These are phyloP conservation scores for Sturmia bella DNA, from an alignment of 2,888 invertebrate species.

Conservation along the genomic window DNA sequence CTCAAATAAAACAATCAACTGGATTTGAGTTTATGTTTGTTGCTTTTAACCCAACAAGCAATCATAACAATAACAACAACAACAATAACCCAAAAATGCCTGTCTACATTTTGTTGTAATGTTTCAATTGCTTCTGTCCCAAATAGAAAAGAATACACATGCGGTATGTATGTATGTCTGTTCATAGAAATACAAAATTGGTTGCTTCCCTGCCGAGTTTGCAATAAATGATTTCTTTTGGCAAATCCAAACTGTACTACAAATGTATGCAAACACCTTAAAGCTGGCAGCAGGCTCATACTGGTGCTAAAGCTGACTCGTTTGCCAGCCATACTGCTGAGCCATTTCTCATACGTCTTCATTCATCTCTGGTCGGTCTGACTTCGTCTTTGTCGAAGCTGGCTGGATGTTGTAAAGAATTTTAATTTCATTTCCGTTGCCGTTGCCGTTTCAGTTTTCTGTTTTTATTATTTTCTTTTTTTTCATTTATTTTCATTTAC, in stretches of 20 bases:
- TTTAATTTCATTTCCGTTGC: constrained; percentile 68
- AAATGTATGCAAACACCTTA: constrained; percentile 58
- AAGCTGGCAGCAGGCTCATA: constrained; percentile 27
- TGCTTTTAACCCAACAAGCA: not conserved
- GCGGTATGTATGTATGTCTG: not conserved
- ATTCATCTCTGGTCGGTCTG: not conserved
- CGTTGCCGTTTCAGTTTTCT: constrained; percentile 6
- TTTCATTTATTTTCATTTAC: constrained; percentile 26
- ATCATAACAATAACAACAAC: not conserved
- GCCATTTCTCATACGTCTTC: not conserved
- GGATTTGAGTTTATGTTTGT: not conserved
- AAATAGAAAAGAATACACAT: constrained; percentile 49
- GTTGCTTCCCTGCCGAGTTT: constrained; percentile 32
- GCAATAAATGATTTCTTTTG: constrained; percentile 8
- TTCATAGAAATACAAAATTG: not conserved
- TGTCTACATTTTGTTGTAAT: constrained; percentile 44
- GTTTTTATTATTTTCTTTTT: constrained; percentile 4
- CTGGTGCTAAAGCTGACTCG: constrained; percentile 23
- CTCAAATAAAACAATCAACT: constrained; percentile 59
- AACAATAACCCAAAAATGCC: not conserved
- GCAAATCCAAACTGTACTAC: constrained; percentile 29
- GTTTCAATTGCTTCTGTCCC: constrained; percentile 65
- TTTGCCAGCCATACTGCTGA: not conserved
- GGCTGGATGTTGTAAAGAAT: constrained; percentile 53
- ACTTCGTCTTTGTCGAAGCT: not conserved